Evolutionary conservation across 2,888 invertebrate species (phyloP).

Genomic region (Bellardia pandia): DNA sequence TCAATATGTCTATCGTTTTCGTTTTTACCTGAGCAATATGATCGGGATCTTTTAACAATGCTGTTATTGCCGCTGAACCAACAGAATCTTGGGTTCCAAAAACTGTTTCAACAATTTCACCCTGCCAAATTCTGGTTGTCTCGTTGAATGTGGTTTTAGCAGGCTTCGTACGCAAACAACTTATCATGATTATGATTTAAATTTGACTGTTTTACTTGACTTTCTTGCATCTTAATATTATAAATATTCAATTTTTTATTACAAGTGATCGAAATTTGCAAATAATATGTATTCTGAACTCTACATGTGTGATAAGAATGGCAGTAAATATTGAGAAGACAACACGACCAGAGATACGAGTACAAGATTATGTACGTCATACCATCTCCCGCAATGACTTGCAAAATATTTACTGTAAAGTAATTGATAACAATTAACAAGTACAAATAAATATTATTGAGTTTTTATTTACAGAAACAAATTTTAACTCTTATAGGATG

Average conservation of each 20-base stretch:
- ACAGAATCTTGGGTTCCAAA: slow-evolving; percentile 23
- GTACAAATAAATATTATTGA: not conserved
- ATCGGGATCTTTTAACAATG: slow-evolving; percentile 33
- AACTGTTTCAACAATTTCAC: not conserved
- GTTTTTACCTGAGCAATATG: slow-evolving; percentile 50
- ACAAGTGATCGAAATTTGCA: not conserved
- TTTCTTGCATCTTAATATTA: not conserved
- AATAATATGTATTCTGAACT: not conserved
- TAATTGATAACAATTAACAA: not conserved
- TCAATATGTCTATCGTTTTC: not conserved
- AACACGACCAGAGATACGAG: not conserved
- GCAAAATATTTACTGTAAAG: not conserved
- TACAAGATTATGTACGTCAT: not conserved
- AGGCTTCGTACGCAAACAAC: not conserved
- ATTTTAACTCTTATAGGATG: no score
- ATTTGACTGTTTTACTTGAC: slow-evolving; percentile 1
- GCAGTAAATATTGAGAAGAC: no score
- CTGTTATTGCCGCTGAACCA: slow-evolving; percentile 11
- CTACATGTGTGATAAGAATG: not conserved
- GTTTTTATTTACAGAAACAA: no score
- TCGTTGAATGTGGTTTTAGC: slow-evolving; percentile 22
- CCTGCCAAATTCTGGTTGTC: slow-evolving; percentile 46
- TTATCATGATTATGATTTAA: slow-evolving; percentile 20
- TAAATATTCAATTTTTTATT: not conserved
- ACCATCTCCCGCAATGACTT: not conserved